These are phyloP conservation scores for Alloplasta piceator DNA, from an alignment of 2,888 invertebrate genomes.

Conservation along the genomic window DNA sequence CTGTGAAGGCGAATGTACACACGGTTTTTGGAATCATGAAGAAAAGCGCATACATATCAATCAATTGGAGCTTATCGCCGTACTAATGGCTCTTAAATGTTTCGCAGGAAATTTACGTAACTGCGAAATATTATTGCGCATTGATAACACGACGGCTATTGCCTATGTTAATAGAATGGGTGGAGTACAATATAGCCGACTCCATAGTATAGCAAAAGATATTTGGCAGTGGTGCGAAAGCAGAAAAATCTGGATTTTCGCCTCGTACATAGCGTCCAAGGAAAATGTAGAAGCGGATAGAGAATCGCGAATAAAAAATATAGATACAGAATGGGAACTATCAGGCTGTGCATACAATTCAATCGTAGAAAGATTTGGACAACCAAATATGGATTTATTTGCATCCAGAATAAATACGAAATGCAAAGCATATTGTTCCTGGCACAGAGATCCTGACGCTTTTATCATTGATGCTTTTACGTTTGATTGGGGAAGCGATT, in stretches of 20 bases:
- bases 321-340: slow-evolving; percentile 63
- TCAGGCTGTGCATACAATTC: slow-evolving; percentile 43
- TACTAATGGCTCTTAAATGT: slow-evolving; percentile 52
- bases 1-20: slow-evolving; percentile 30
- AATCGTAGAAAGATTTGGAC: slow-evolving; percentile 38
- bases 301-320: slow-evolving; percentile 28
- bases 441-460: slow-evolving; percentile 7
- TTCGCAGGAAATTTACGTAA: slow-evolving; percentile 44
- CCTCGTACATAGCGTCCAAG: slow-evolving; percentile 44
- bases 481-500: neutral
- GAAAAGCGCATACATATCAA: slow-evolving; percentile 40
- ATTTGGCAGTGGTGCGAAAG: slow-evolving; percentile 49
- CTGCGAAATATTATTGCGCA: slow-evolving; percentile 46
- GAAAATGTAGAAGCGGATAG: slow-evolving; percentile 41
- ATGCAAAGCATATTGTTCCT: slow-evolving; percentile 46
- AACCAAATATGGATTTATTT: slow-evolving; percentile 54
- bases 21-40: slow-evolving; percentile 26
- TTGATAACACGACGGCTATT: slow-evolving; percentile 42
- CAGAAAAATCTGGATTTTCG: slow-evolving; percentile 39
- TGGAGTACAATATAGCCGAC: neutral
- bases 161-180: slow-evolving; percentile 47
- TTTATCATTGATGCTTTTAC: slow-evolving; percentile 1
- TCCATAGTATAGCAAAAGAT: slow-evolving; percentile 12
- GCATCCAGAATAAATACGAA: slow-evolving; percentile 54
- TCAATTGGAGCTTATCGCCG: slow-evolving; percentile 26